A percentile compares a stretch with the other conserved stretches of the same genome.
Evolutionary conservation across 2,113 vertebrate species (phyloP).

Genomic region (Brienomyrus brachyistius): DNA sequence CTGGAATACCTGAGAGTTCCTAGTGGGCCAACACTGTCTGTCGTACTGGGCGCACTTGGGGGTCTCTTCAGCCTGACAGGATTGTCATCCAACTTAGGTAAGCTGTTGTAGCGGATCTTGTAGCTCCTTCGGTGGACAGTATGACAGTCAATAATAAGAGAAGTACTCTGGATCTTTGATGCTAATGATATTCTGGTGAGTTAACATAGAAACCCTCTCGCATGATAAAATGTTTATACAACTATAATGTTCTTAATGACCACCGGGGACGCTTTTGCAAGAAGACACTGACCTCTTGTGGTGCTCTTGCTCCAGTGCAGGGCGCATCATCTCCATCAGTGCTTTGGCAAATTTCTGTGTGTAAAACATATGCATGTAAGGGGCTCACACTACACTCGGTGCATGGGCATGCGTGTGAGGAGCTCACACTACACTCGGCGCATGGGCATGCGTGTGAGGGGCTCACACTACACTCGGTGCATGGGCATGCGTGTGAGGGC

Average conservation of each 20-base stretch:
- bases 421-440: not conserved
- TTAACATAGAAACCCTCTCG: not conserved
- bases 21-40: slow-evolving; percentile 57
- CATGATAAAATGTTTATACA: not conserved
- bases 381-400: not conserved
- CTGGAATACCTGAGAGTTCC: slow-evolving; percentile 57
- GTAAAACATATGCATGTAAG: not conserved
- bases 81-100: slow-evolving; percentile 56
- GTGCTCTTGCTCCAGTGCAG: slow-evolving; percentile 40
- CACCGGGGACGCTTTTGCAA: not conserved
- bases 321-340: slow-evolving; percentile 64
- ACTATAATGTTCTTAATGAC: not conserved
- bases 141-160: not conserved
- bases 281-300: slow-evolving; percentile 46
- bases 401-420: not conserved
- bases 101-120: slow-evolving; percentile 68
- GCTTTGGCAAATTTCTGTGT: slow-evolving; percentile 57
- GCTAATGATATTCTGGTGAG: not conserved
- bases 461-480: too few relatives aligned
- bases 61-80: slow-evolving; percentile 53
- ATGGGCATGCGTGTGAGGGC: too few relatives aligned
- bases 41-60: slow-evolving; percentile 58
- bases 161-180: not conserved
- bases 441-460: not conserved
- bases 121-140: slow-evolving; percentile 54